Percentiles rank a stretch among this genome's conserved stretches.
These are phyloP conservation scores for Perdita meconis DNA, from an alignment of 2,888 invertebrate species.

Conservation along the genomic window DNA sequence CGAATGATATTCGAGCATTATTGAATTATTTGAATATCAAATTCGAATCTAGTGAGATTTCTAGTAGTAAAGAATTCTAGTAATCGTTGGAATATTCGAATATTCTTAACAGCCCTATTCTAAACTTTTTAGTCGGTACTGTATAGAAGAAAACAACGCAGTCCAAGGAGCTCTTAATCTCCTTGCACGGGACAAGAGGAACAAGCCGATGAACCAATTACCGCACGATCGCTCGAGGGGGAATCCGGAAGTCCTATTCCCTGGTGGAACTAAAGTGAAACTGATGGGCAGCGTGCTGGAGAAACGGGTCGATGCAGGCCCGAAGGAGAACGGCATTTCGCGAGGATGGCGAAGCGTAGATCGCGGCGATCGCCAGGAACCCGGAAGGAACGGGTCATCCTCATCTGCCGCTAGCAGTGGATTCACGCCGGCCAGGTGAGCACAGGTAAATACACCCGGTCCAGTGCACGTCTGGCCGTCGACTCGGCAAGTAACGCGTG, in stretches of 20 bases:
- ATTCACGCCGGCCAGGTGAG: constrained; percentile 68
- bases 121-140: background rate
- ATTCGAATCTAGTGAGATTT: too few species aligned
- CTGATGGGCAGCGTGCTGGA: background rate
- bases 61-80: too few species aligned
- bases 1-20: too few species aligned
- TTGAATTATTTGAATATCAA: too few species aligned
- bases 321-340: background rate
- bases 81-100: too few species aligned
- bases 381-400: constrained; percentile 70
- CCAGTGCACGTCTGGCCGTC: constrained; percentile 70
- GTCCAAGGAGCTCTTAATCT: background rate
- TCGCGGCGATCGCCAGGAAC: constrained; percentile 46
- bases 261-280: background rate
- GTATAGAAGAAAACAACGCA: background rate
- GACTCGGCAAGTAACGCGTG: constrained; percentile 62
- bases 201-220: constrained; percentile 15
- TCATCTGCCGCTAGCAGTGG: constrained; percentile 65
- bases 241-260: background rate
- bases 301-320: background rate
- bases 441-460: constrained; percentile 64
- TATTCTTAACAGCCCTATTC: too few species aligned
- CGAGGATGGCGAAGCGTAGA: background rate
- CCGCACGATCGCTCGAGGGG: background rate
- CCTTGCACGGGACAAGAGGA: background rate